Conservation (phyloP, 2,888 invertebrate genomes). For the Noctua janthe region DNA sequence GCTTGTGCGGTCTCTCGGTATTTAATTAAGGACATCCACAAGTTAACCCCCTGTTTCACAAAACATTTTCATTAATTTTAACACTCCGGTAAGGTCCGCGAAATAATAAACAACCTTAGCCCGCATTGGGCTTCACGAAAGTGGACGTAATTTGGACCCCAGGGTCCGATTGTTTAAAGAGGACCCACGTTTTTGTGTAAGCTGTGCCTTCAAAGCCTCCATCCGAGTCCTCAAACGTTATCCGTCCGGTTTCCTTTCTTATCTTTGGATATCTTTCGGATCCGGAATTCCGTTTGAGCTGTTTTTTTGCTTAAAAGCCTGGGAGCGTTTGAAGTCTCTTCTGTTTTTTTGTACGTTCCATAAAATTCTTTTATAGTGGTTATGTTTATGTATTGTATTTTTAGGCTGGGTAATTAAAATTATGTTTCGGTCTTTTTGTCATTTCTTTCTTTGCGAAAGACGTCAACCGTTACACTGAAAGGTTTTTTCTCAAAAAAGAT, state of each 20-base stretch:
- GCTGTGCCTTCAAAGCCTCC: constrained; percentile 43
- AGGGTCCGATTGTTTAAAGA: constrained; percentile 55
- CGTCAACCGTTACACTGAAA: not conserved
- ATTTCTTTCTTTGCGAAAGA: not conserved
- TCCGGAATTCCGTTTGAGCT: constrained; percentile 55
- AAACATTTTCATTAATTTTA: constrained; percentile 50
- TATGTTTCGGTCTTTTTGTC: not conserved
- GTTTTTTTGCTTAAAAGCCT: constrained; percentile 43
- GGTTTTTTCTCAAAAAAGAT: not conserved
- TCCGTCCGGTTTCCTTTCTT: constrained; percentile 58
- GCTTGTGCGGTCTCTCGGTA: not conserved
- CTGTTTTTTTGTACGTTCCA: constrained; percentile 6
- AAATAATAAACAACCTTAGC: constrained; percentile 51
- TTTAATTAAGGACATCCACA: constrained; percentile 37
- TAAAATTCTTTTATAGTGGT: not conserved
- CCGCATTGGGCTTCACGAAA: constrained; percentile 46
- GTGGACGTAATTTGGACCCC: constrained; percentile 48
- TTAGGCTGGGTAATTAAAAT: not conserved
- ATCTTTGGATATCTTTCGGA: constrained; percentile 53
- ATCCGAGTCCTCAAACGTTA: constrained; percentile 47
- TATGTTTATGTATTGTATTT: constrained; percentile 7
- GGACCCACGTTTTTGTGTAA: constrained; percentile 51
- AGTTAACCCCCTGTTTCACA: constrained; percentile 20
- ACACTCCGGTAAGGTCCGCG: constrained; percentile 14
- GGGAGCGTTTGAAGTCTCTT: constrained; percentile 32